Evolutionary conservation across 2,113 vertebrate genomes (phyloP), one percentile per base, ranked within the genome.

Genomic region (Semnornis frantzii): DNA sequence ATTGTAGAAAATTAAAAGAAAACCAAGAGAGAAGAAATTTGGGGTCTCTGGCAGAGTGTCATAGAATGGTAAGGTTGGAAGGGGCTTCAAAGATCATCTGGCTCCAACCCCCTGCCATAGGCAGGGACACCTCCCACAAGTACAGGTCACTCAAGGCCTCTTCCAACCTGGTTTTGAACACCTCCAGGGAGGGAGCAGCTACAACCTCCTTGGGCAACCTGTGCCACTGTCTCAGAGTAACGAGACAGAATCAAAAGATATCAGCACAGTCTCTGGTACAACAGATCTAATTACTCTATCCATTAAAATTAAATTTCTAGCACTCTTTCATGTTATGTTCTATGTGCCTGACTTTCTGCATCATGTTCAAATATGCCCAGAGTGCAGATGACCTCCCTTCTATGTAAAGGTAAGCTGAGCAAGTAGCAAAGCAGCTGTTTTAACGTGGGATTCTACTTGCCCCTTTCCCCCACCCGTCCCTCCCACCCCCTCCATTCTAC

Each of bases 401-500:
- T 27, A 5, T 19, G 18, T 69, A 73, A 42, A 89, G 25, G 3
- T 37, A 63, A 54, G 15, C 7, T 31, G 6, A 65, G 9, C 13
- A 50, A 65, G 12, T 34, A 74, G 66, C 15, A 85, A 62, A 60
- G 10, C 13, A 73, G 44, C 0, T 77, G 5, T 50, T 91, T 65
- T 69, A 81, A 71, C 16, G 50, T 64, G 30, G 14, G 30, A 42
- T 76, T 34, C 30, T 73, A 12, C 52, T 76, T 80, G 24, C 4
- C 7, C 1, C 4, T 44, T 44, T 16, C 42, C 37, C 37, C 37
- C 37, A 8, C 37, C 11, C 37, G 11, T 46, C 6, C 15, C 44
- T 18, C 16, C 4, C 6, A 1, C 4, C 23, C 4, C 4, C 1
- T 3, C 5, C 15, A 5, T 54, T 74, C 50, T n/a, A 39, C 15